Evolutionary conservation across 2,797 vertebrate genomes (phyloP).

Genomic region (Pogonophryne albipinna): DNA sequence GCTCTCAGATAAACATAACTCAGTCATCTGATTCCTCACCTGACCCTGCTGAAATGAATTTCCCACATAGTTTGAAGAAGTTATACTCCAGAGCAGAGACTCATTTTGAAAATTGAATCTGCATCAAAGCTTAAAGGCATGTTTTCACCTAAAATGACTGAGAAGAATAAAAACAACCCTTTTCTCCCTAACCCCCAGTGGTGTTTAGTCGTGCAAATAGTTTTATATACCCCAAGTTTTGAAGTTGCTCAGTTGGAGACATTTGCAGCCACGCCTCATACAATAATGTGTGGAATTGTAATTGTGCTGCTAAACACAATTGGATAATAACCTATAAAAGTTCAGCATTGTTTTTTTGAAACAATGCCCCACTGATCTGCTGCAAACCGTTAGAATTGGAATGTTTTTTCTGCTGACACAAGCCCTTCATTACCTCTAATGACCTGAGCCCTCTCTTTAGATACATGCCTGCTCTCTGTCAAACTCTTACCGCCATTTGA

Average conservation of each 20-base stretch:
- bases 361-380: not conserved
- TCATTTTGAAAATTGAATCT: constrained; percentile 51
- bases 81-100: constrained; percentile 36
- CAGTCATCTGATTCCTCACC: constrained; percentile 50
- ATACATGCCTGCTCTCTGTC: not conserved
- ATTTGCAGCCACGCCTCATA: not conserved
- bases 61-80: constrained; percentile 53
- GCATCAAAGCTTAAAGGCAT: constrained; percentile 31
- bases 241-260: constrained; percentile 4
- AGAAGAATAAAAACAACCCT: not conserved
- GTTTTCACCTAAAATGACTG: constrained; percentile 17
- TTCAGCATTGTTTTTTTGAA: not conserved
- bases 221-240: constrained; percentile 7
- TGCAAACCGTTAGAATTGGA: not conserved
- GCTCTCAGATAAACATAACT: constrained; percentile 44
- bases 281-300: not conserved
- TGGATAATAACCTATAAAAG: not conserved
- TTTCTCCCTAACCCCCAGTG: not conserved
- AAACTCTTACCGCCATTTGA: not conserved
- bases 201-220: constrained; percentile 21
- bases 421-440: not conserved
- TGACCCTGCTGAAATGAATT: constrained; percentile 37
- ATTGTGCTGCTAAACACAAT: not conserved
- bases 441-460: not conserved
- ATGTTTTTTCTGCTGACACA: not conserved